phyloP scores from a whole-genome alignment of 2,113 vertebrate genomes.

The Etia nguti region DNA sequence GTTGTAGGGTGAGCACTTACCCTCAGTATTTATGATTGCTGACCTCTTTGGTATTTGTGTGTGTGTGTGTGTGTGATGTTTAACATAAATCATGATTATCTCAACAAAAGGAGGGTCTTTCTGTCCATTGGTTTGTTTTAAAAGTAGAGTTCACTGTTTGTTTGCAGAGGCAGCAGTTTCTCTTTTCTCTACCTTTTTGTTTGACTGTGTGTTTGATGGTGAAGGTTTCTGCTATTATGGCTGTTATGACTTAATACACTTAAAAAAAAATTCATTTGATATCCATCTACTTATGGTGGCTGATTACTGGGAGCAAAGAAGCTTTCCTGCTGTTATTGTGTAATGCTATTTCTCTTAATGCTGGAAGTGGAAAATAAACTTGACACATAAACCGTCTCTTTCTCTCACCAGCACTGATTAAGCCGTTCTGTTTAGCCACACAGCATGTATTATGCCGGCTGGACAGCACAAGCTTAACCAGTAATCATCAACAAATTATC shows the following conservation, averaged over 20 bases:
- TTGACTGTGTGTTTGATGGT: background rate
- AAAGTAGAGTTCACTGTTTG: fast-evolving
- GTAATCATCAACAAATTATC: background rate
- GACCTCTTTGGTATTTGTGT: background rate
- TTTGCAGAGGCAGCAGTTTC: background rate
- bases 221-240: background rate
- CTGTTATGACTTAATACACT: background rate
- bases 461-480: background rate
- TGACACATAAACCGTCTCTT: background rate
- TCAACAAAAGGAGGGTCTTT: fast-evolving
- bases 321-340: background rate
- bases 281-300: background rate
- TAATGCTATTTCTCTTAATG: background rate
- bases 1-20: fast-evolving
- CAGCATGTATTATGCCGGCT: background rate
- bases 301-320: background rate
- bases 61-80: background rate
- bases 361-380: background rate
- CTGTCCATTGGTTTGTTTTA: background rate
- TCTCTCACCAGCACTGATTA: background rate
- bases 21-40: background rate
- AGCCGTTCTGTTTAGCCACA: background rate
- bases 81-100: background rate
- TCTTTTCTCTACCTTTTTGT: background rate
- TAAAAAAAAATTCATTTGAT: background rate